Conservation (phyloP, 2,797 vertebrate genomes). For the Enteromius thamalakanensis region DNA sequence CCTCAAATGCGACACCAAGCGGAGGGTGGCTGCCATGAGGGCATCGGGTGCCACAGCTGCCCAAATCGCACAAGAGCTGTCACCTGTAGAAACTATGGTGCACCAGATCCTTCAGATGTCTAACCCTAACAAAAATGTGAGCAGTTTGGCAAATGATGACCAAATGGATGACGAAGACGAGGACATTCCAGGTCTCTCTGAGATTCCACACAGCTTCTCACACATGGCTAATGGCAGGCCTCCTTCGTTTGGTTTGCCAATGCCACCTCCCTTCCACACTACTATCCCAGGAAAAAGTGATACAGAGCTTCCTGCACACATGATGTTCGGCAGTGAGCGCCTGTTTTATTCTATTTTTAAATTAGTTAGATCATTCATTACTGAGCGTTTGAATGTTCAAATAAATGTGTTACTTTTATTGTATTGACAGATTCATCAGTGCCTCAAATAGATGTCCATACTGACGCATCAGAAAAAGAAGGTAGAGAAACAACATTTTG, state of each 20-base stretch:
- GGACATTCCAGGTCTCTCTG: slow-evolving; percentile 43
- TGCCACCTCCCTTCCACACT: slow-evolving; percentile 31
- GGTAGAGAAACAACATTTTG: slow-evolving; percentile 57
- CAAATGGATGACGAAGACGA: slow-evolving; percentile 55
- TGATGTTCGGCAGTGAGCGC: slow-evolving; percentile 51
- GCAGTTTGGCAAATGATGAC: slow-evolving; percentile 39
- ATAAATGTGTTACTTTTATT: not conserved
- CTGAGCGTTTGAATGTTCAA: not conserved
- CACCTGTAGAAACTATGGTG: slow-evolving; percentile 78
- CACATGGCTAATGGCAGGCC: slow-evolving; percentile 48
- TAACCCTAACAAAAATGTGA: not conserved
- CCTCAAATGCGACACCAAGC: slow-evolving; percentile 80
- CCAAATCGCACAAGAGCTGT: slow-evolving; percentile 66
- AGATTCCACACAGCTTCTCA: slow-evolving; percentile 13
- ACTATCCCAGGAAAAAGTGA: slow-evolving; percentile 19
- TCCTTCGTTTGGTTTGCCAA: slow-evolving; percentile 32
- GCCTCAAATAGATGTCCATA: slow-evolving; percentile 70
- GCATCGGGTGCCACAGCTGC: slow-evolving; percentile 62
- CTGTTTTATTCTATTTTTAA: too few relatives aligned
- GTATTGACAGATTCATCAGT: slow-evolving; percentile 64
- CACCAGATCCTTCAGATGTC: slow-evolving; percentile 79
- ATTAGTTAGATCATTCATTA: not conserved
- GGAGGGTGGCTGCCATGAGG: slow-evolving; percentile 71
- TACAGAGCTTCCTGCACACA: slow-evolving; percentile 36
- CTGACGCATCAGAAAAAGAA: slow-evolving; percentile 68